A percentile compares a stretch with the other conserved stretches of the same genome.
Evolutionary conservation across 2,888 invertebrate species (phyloP).

Genomic region (Tyria jacobaeae): DNA sequence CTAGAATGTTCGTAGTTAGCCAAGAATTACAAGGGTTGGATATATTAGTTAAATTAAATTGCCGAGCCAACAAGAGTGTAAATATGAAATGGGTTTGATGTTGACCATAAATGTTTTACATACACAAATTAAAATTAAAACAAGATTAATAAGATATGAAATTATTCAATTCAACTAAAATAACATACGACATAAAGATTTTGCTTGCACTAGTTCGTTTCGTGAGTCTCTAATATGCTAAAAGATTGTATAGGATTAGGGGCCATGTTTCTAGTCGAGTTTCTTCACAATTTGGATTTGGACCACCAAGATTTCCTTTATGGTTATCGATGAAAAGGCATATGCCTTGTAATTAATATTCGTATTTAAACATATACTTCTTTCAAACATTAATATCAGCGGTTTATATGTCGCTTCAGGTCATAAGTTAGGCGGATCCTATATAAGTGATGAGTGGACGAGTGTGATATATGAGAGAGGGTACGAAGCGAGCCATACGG

Average conservation of each 20-base stretch:
- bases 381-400: no score
- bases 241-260: no score
- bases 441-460: conserved; percentile 59
- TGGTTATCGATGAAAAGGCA: no score
- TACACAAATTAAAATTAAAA: neutral
- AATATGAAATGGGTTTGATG: conserved; percentile 4
- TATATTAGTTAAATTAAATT: conserved; percentile 14
- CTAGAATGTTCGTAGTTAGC: conserved; percentile 8
- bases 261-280: no score
- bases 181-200: no score
- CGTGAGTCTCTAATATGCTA: no score
- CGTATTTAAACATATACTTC: no score
- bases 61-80: neutral
- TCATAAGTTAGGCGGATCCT: conserved; percentile 39
- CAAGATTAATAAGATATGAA: neutral
- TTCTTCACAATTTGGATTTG: no score
- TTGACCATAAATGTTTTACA: neutral
- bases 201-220: no score
- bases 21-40: conserved; percentile 17
- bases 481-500: conserved; percentile 59
- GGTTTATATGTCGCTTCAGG: conserved; percentile 35
- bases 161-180: no score
- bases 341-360: no score
- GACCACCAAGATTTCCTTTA: no score
- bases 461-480: conserved; percentile 71